Base-by-base conservation (phyloP, 2,113 vertebrate species). In the Balaenoptera acutorostrata region DNA sequence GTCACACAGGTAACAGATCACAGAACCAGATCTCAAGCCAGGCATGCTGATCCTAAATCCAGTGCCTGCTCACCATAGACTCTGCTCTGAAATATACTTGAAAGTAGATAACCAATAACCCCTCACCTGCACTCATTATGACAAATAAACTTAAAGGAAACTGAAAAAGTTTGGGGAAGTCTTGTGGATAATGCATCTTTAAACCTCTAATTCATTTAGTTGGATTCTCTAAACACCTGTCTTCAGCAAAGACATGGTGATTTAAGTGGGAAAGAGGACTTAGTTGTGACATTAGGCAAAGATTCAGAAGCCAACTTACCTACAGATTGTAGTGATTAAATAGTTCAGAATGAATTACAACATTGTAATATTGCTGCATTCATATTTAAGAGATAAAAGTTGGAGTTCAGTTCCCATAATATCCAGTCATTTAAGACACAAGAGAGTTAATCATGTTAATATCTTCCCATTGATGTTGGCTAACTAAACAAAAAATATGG, bases 361-460 rank as follows among this genome's bases (percentile, higher is more conserved):
- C 59, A 83, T 81, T 71, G 52, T 90, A 90, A 3, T 74, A 64
- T 29, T 44, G 39, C 31, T 39, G 36, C 46, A 89, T 88, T 94
- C 91, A 31, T 46, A 80, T 86, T 88, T 94, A 77, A 96, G 64
- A 98, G 92, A 95, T 78, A 97, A 78, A 97, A 96, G 66, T 44
- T 71, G n/a, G 49, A 92, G 89, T 96, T 89, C 87, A 13, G 74
- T 12, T 63, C 75, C 71, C 93, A 68, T 83, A 75, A 92, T 64
- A 93, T 57, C 44, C 18, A 84, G 72, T 90, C 68, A 90, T 59
- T 94, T 63, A 95, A 90, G 87, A 90, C 80, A 85, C 82, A 96
- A 96, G 78, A 77, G 64, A 57, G 75, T 97, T 95, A 96, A 97
- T 97, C 82, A 97, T 97, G 96, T 97, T 93, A 97, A n/a, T 92